Base-by-base conservation (phyloP, 2,797 vertebrate species). In the Catharus ustulatus region DNA sequence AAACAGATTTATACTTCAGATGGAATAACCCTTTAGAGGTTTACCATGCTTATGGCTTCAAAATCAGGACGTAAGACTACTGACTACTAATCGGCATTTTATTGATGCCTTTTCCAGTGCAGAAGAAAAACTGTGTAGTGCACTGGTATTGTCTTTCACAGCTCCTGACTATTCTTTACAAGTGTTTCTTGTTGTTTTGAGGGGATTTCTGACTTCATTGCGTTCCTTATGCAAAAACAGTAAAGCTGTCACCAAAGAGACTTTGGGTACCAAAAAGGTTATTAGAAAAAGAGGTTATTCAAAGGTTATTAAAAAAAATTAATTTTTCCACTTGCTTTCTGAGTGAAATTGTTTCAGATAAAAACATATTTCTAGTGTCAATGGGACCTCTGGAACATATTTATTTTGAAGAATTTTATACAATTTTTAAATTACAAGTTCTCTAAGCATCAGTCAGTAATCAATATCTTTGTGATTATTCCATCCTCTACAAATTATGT, bases 41-140 rank as follows among this genome's bases (percentile, higher is more conserved):
- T 85, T 93, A 66, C 26, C 14, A 69, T 62, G 38, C 40, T 87
- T 54, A 40, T 48, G 23, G n/a, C 32, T 95, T 92, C 72, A 89
- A 91, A 94, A 87, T 80, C 40, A 77, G 64, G 21, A 66, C 4
- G 1, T 54, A 55, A 92, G 69, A 24, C 79, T 81, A 78, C 84
- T 62, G 75, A 87, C 92, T 93, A 29, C 66, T 81, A 84, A 84
- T 38, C 23, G 48, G 18, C n/a, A 57, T 20, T 77, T 87, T 58
- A 83, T n/a, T 94, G 79, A 75, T 83, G 46, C n/a, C 52, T 92
- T 84, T 93, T 91, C 40, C 79, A 84, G 27, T 30, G 55, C 45
- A 79, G 69, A 81, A 86, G 10, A 49, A 75, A 80, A 93, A 38
- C 22, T 54, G 11, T 52, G 20, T 57, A 29, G 40, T 42, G 52